These are phyloP conservation scores for Rhizomys pruinosus DNA, from an alignment of 2,113 vertebrate species.

Conservation along the genomic window DNA sequence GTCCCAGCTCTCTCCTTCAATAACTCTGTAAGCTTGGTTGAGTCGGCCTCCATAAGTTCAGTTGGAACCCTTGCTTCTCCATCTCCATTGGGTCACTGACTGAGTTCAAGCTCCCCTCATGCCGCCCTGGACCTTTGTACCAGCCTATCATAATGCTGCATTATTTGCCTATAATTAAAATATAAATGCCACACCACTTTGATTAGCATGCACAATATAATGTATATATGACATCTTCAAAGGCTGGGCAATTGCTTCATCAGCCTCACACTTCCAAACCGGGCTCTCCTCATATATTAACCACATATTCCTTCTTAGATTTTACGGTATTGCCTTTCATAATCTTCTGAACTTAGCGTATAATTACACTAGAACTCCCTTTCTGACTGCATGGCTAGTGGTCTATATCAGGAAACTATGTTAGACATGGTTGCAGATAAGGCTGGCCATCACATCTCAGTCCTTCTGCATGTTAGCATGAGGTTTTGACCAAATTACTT, in stretches of 20 bases:
- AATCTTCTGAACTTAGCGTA: neutral
- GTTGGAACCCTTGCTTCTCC: neutral
- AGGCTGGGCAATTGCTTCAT: neutral
- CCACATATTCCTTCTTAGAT: neutral
- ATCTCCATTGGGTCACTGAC: neutral
- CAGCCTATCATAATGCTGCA: neutral
- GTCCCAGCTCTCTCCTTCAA: accelerated
- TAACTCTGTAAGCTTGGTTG: neutral
- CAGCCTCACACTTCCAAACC: neutral
- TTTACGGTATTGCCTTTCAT: neutral
- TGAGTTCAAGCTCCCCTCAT: neutral
- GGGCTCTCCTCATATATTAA: neutral
- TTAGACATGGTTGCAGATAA: neutral
- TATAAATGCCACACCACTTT: neutral
- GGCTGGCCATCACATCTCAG: neutral
- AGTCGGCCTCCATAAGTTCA: neutral
- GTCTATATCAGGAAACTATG: neutral
- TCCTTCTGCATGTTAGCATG: neutral
- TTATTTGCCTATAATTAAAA: constrained; percentile 15
- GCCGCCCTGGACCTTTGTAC: neutral
- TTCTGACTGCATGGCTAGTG: neutral
- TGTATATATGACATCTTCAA: neutral
- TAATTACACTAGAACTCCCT: neutral
- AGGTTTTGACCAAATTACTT: neutral
- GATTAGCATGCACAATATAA: neutral